Percentiles rank a stretch among this genome's conserved stretches.
Evolutionary conservation across 2,797 vertebrate species (phyloP).

Genomic region (Poecile montanus): DNA sequence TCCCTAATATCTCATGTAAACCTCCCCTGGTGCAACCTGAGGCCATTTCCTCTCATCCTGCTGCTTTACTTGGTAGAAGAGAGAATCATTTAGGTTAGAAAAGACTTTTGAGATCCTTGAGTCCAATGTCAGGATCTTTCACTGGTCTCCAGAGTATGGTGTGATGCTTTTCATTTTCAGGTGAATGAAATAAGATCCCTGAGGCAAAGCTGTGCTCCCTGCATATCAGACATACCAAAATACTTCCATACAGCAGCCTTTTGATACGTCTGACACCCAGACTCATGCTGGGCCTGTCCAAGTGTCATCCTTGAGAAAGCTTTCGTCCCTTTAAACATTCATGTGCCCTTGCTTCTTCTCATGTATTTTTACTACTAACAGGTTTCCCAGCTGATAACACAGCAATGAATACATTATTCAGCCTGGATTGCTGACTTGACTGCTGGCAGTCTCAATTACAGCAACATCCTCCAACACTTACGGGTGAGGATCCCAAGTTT

Average conservation of each 20-base stretch:
- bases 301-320: neutral
- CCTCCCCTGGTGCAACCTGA: neutral
- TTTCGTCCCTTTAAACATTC: slow-evolving; percentile 45
- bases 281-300: neutral
- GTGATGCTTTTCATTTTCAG: neutral
- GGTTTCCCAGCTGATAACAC: slow-evolving; percentile 58
- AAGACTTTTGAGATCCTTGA: neutral
- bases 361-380: slow-evolving; percentile 55
- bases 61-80: neutral
- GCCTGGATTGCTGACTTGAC: neutral
- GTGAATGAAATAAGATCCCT: neutral
- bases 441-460: slow-evolving; percentile 13
- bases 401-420: slow-evolving; percentile 57
- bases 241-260: neutral
- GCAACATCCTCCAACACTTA: neutral
- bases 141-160: neutral
- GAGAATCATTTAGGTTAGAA: neutral
- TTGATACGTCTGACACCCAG: neutral
- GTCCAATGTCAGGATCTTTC: neutral
- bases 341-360: slow-evolving; percentile 40
- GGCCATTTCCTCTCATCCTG: neutral
- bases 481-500: neutral
- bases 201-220: neutral
- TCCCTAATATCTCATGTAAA: neutral
- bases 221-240: neutral